Evolutionary conservation across 1,140 invertebrate genomes (phyloP), one percentile per base, ranked within the genome.

Genomic region (Triops longicaudatus): DNA sequence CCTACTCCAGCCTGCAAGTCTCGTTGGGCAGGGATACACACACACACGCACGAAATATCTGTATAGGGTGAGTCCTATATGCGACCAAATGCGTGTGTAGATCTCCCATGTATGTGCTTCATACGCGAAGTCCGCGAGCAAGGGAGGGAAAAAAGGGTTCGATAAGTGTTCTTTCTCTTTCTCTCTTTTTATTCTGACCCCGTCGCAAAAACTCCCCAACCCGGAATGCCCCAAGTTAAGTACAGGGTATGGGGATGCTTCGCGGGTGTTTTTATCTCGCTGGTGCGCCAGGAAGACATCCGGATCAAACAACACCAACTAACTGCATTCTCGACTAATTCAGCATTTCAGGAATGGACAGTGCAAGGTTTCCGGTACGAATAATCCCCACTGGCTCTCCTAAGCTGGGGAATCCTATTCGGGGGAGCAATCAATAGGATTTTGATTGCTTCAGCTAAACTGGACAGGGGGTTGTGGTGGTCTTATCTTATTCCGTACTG

Each of bases 371-470:
- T 63, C 9, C 22, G 14, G 10, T 63, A 5, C 6, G 50, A 63
- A 63, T 63, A 63, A 63, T 63, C 22, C 50, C 50, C 50, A 6
- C 50, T 22, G 1, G 22, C 50, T 63, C 22, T 17, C 17, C 22
- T 6, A 63, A 22, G 22, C 17, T 63, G 14, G 50, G 50, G 50
- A 63, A 63, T 63, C 50, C 17, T 63, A 22, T 2, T 63, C 50
- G 17, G 14, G 1, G 50, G 50, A 63, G n/a, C 50, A 63, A 63
- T 63, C 50, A 63, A 63, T 63, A 22, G 50, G 50, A 63, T 63
- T 63, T n/a, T 63, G 50, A 63, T 63, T 63, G 50, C 50, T 63
- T 22, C 50, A 63, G 50, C 50, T 63, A 37, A 37, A 37, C 31
- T 63, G 17, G 22, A 63, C 50, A 6, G 14, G 50, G 50, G 50